Evolutionary conservation across 1,140 invertebrate genomes (phyloP), one percentile per base, ranked within the genome.

Genomic region (Zaprionus lachaisei): DNA sequence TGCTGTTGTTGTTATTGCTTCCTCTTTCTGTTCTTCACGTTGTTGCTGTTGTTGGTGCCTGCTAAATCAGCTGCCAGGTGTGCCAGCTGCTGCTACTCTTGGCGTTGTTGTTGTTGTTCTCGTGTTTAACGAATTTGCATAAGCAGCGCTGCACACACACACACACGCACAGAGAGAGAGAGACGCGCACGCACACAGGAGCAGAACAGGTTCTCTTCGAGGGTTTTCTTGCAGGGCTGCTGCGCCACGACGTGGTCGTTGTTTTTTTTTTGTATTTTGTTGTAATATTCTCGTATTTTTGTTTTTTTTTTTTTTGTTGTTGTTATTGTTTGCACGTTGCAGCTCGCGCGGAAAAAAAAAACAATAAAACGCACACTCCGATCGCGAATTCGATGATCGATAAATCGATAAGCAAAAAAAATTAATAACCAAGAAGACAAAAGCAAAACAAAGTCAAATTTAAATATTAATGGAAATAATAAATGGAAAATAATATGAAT

Each of bases 21-120:
- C 31, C 31, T 34, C 61, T 61, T 70, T 26, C 47, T 55, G 34
- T 51, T 61, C 9, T 38, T 38, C 34, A 15, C 41, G 22, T 75
- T 54, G 37, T 22, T 61, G 67, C 41, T 72, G 31, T 44, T 72
- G 57, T 47, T 65, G 34, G 49, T 65, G 70, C 65, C 38, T 47
- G 41, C 41, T 7, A 73, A 86, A 84, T 87, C 83, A 87, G 83
- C 83, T 87, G 83, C 84, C 84, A 87, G 84, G 71, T 89, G 80
- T 79, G 68, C 74, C 56, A 47, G 51, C 55, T 62, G 55, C 64
- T 67, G 60, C 62, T 70, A 38, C 51, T 76, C 41, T 57, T 71
- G 41, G 34, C 34, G 51, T 69, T 62, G 47, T 57, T 75, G 51
- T 64, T 69, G 37, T 34, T 70, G 55, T 17, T 58, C 57, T 60